Percentiles rank a stretch among this genome's conserved stretches.
Conservation (phyloP, 2,888 invertebrate genomes). For the Anorthoa munda region DNA sequence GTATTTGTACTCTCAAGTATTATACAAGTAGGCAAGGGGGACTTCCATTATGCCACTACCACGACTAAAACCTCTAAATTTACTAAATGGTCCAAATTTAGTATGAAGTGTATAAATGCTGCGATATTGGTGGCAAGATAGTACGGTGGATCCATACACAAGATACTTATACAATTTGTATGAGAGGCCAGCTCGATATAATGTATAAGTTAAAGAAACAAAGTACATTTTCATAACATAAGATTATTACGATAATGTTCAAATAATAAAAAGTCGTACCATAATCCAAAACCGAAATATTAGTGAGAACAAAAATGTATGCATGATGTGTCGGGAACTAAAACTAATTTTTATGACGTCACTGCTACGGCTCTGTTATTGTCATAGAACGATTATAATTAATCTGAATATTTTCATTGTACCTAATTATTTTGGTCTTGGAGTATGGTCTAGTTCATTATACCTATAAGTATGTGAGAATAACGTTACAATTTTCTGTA, state of each 20-base stretch:
- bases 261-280: slow-evolving; percentile 69
- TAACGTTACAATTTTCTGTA: slow-evolving; percentile 77
- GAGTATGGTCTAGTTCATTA: slow-evolving; percentile 79
- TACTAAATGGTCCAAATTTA: slow-evolving; percentile 87
- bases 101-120: slow-evolving; percentile 73
- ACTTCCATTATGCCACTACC: slow-evolving; percentile 74
- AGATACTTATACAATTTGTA: slow-evolving; percentile 66
- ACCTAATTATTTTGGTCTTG: slow-evolving; percentile 81
- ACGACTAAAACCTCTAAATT: slow-evolving; percentile 77
- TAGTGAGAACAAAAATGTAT: slow-evolving; percentile 54
- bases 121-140: slow-evolving; percentile 65
- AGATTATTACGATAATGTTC: slow-evolving; percentile 64
- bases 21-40: slow-evolving; percentile 74
- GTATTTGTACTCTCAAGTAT: slow-evolving; percentile 83
- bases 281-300: slow-evolving; percentile 83
- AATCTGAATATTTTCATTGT: slow-evolving; percentile 59
- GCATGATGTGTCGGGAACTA: slow-evolving; percentile 38
- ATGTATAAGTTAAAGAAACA: slow-evolving; percentile 72
- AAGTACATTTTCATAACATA: slow-evolving; percentile 58
- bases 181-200: slow-evolving; percentile 80
- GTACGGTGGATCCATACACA: slow-evolving; percentile 64
- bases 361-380: slow-evolving; percentile 71
- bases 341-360: slow-evolving; percentile 55
- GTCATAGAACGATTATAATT: slow-evolving; percentile 72
- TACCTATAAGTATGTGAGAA: slow-evolving; percentile 71